phyloP scores from a whole-genome alignment of 1,140 invertebrate species.

The Sweltsa coloradensis region DNA sequence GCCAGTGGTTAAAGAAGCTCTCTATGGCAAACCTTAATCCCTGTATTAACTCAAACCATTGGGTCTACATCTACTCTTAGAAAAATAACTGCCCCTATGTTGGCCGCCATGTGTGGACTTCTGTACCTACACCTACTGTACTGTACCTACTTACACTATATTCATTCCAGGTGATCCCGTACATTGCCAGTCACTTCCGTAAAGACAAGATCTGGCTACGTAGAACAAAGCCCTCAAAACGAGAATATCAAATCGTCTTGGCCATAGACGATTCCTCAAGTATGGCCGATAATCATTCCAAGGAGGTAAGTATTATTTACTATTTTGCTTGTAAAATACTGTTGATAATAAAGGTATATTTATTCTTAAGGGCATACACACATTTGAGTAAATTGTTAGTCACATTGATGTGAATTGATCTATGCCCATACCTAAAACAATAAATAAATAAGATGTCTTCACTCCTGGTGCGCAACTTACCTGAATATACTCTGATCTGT shows the following conservation, averaged over 20 bases:
- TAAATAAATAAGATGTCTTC: background rate
- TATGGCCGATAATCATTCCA: slow-evolving; percentile 81
- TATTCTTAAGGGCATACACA: background rate
- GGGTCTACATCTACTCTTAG: too few relatives aligned
- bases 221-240: slow-evolving; percentile 86
- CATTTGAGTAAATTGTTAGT: slow-evolving; percentile 8
- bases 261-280: slow-evolving; percentile 96
- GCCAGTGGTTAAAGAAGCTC: too few relatives aligned
- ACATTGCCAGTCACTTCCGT: slow-evolving; percentile 96
- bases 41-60: too few relatives aligned
- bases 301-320: slow-evolving; percentile 39
- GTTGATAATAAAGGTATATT: background rate
- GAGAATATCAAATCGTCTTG: slow-evolving; percentile 93
- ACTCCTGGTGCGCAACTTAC: background rate
- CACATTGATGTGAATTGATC: slow-evolving; percentile 9
- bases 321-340: background rate
- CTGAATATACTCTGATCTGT: slow-evolving; percentile 5
- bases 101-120: too few relatives aligned
- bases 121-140: too few relatives aligned
- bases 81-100: too few relatives aligned
- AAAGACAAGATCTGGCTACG: slow-evolving; percentile 99
- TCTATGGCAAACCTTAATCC: too few relatives aligned
- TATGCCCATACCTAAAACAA: background rate
- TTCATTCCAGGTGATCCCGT: slow-evolving; percentile 68
- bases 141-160: too few relatives aligned